These are phyloP conservation scores for Antedon mediterranea DNA, from an alignment of 53 echinoderm and acorn worm genomes.

Conservation along the genomic window DNA sequence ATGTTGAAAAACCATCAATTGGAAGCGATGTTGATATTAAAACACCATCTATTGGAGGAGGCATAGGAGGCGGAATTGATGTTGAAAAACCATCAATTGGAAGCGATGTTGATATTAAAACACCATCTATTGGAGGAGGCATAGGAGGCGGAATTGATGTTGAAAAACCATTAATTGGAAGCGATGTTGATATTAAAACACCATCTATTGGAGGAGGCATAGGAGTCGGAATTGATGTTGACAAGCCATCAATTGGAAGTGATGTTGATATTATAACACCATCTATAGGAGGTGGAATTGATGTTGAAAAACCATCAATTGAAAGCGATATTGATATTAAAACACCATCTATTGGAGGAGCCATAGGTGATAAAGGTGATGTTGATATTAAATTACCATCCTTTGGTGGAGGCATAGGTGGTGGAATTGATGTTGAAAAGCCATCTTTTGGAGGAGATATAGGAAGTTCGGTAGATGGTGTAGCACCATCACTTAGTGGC, in stretches of 20 bases:
- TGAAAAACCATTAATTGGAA: slow-evolving; percentile 5
- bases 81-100: slow-evolving; percentile 16
- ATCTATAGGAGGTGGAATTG: no score
- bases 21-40: slow-evolving; percentile 18
- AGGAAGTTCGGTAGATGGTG: slow-evolving; percentile 17
- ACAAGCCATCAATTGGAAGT: slow-evolving; percentile 1
- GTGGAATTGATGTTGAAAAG: slow-evolving; percentile 6
- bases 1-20: slow-evolving; percentile 7
- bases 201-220: slow-evolving; percentile 10
- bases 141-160: background rate
- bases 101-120: slow-evolving; percentile 7
- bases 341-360: slow-evolving; percentile 7
- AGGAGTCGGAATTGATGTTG: slow-evolving; percentile 15
- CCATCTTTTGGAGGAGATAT: slow-evolving; percentile 26
- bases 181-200: background rate
- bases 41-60: slow-evolving; percentile 1
- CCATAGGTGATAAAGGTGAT: slow-evolving; percentile 25
- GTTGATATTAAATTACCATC: slow-evolving; percentile 2
- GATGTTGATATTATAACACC: slow-evolving; percentile 29
- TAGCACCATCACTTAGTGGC: slow-evolving; percentile 18
- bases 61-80: background rate
- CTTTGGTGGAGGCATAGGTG: background rate
- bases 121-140: slow-evolving; percentile 1
- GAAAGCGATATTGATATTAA: no score
- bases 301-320: background rate